Conservation (phyloP, 2,888 invertebrate genomes). For the Agrilus cyanescens region DNA sequence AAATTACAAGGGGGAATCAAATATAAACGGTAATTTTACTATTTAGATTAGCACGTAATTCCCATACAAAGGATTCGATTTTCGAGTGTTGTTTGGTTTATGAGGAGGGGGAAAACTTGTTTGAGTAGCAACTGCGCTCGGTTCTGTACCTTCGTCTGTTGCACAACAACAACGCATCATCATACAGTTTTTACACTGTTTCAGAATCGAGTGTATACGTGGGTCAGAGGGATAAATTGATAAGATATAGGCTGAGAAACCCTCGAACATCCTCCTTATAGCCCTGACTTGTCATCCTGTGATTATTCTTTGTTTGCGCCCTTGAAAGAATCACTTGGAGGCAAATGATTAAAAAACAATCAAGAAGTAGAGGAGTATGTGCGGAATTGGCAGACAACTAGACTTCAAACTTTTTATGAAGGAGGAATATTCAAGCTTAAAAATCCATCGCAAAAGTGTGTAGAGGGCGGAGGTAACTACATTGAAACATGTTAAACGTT, state of each 20-base stretch:
- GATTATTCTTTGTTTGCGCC: constrained; percentile 15
- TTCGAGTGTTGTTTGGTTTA: too few species aligned
- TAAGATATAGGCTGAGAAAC: constrained; percentile 11
- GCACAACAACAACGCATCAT: too few species aligned
- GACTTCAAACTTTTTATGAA: background rate
- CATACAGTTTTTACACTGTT: background rate
- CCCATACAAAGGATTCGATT: too few species aligned
- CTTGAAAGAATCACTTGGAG: constrained; percentile 16
- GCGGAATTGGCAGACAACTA: background rate
- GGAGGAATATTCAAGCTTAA: background rate
- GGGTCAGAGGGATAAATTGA: constrained; percentile 6
- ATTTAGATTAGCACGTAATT: too few species aligned
- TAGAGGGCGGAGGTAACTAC: too few species aligned
- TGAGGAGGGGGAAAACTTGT: too few species aligned
- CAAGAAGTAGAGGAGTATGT: background rate
- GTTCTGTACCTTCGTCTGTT: too few species aligned
- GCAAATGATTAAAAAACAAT: constrained; percentile 2
- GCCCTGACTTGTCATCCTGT: constrained; percentile 7
- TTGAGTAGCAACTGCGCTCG: too few species aligned
- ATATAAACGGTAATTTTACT: too few species aligned
- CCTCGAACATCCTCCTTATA: constrained; percentile 15
- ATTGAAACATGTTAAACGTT: too few species aligned
- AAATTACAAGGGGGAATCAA: too few species aligned
- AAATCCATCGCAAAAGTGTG: background rate
- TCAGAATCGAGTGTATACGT: constrained; percentile 1